Percentiles rank a stretch among this genome's conserved stretches.
phyloP scores from a whole-genome alignment of 1,140 invertebrate species.

The Diorhabda sublineata region DNA sequence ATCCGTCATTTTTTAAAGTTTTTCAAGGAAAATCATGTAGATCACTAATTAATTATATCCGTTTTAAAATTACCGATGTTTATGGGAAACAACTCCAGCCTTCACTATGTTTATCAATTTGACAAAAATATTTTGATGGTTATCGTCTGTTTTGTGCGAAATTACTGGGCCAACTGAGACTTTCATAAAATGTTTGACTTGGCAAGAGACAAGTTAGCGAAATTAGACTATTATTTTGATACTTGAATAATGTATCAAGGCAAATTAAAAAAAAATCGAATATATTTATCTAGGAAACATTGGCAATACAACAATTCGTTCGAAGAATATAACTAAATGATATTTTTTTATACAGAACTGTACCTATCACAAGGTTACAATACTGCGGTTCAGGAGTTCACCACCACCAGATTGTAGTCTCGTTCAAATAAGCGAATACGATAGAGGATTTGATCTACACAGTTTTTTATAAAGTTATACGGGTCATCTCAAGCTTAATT shows the following conservation, averaged over 20 bases:
- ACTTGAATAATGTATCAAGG: constrained; percentile 54
- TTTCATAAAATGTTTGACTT: constrained; percentile 34
- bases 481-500: too few relatives aligned
- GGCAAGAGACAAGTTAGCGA: constrained; percentile 26
- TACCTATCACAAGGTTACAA: too few relatives aligned
- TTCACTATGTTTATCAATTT: constrained; percentile 18
- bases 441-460: too few relatives aligned
- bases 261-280: neutral
- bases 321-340: too few relatives aligned
- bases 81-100: constrained; percentile 6
- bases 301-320: too few relatives aligned
- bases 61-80: neutral
- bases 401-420: too few relatives aligned
- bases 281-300: too few relatives aligned
- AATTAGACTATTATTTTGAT: constrained; percentile 13
- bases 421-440: too few relatives aligned
- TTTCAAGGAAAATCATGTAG: neutral
- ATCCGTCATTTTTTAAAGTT: constrained; percentile 30
- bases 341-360: too few relatives aligned
- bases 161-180: constrained; percentile 27
- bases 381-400: too few relatives aligned
- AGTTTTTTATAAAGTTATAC: too few relatives aligned
- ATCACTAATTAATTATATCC: neutral
- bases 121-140: constrained; percentile 12
- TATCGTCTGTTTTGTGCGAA: constrained; percentile 15